Conservation (phyloP, 2,113 vertebrate genomes). For the Epinephelus fuscoguttatus region DNA sequence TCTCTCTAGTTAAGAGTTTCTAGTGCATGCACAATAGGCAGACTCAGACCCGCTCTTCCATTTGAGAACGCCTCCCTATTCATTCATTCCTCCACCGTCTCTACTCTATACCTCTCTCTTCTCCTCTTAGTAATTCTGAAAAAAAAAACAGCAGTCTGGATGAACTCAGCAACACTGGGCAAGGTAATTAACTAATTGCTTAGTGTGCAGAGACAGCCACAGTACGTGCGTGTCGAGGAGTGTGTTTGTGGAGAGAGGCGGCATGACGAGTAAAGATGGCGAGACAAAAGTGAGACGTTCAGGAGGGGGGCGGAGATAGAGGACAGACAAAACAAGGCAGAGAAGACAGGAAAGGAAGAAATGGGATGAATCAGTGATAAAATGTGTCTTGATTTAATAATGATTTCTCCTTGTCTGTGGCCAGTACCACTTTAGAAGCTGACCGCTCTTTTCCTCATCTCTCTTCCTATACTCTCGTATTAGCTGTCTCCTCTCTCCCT, state of each 20-base stretch:
- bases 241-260: neutral
- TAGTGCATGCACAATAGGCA: neutral
- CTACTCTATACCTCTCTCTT: neutral
- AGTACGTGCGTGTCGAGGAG: neutral
- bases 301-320: neutral
- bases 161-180: constrained; percentile 53
- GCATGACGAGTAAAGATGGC: constrained; percentile 15
- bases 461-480: neutral
- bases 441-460: neutral
- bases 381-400: neutral
- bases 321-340: neutral
- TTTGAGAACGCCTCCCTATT: neutral
- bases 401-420: constrained; percentile 12
- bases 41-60: neutral
- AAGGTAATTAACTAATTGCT: constrained; percentile 63
- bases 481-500: neutral
- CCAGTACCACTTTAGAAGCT: neutral
- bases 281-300: constrained; percentile 31
- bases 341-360: neutral
- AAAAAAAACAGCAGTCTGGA: constrained; percentile 36
- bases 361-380: neutral
- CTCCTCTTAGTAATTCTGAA: constrained; percentile 14
- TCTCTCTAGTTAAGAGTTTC: neutral
- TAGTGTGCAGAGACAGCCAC: constrained; percentile 36
- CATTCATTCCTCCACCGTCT: constrained; percentile 9